phyloP scores from a whole-genome alignment of 2,797 vertebrate genomes.

The Zalophus californianus region DNA sequence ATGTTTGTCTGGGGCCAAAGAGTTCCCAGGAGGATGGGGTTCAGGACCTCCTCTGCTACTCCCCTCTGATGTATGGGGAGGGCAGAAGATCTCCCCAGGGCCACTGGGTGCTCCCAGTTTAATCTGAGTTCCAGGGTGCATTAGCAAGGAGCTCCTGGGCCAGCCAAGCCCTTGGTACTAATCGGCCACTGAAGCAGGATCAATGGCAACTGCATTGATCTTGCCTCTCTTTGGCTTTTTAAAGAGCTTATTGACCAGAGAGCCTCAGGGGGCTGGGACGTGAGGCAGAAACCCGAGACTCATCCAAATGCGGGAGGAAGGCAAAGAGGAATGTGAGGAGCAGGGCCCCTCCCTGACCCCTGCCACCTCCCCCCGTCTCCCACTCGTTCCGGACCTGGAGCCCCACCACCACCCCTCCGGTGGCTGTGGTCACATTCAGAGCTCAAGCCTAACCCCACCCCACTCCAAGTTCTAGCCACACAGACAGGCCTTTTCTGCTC shows the following conservation, averaged over 20 bases:
- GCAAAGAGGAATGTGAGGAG: neutral
- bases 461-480: neutral
- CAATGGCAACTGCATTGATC: slow-evolving; percentile 74
- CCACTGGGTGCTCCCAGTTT: slow-evolving; percentile 10
- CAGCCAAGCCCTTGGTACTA: slow-evolving; percentile 26
- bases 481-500: neutral
- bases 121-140: neutral
- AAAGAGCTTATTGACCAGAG: slow-evolving; percentile 78
- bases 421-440: neutral
- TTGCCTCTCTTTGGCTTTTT: slow-evolving; percentile 70
- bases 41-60: neutral
- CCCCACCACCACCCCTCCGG: neutral
- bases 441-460: neutral
- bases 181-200: slow-evolving; percentile 36
- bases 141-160: slow-evolving; percentile 46
- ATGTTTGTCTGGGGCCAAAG: neutral
- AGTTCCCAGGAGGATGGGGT: neutral
- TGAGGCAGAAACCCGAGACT: neutral
- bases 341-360: neutral
- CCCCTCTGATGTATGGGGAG: neutral
- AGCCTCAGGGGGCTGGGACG: slow-evolving; percentile 18
- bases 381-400: neutral
- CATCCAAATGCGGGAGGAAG: neutral
- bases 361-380: neutral
- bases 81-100: neutral